These are phyloP conservation scores for Didymodactylos carnosus DNA, from an alignment of 2,888 invertebrate species.

Conservation along the genomic window DNA sequence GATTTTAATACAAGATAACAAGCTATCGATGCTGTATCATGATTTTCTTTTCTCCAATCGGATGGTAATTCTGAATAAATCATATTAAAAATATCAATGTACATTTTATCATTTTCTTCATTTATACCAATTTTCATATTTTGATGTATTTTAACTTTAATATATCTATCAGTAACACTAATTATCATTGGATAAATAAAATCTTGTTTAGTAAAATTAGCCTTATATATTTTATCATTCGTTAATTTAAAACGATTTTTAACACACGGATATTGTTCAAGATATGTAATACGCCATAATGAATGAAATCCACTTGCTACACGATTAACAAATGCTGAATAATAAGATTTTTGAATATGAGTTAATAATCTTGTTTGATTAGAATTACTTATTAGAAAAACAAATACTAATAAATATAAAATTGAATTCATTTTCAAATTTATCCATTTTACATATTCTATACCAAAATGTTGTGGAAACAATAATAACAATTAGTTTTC, in stretches of 20 bases:
- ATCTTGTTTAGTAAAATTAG: not conserved
- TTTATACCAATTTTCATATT: too few species aligned
- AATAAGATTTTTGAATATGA: too few species aligned
- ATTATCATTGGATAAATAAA: not conserved
- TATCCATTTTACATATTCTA: not conserved
- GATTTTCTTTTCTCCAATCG: not conserved
- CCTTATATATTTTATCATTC: not conserved
- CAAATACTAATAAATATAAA: not conserved
- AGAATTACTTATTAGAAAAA: too few species aligned
- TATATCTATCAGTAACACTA: not conserved
- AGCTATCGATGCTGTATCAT: not conserved
- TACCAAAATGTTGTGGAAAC: too few species aligned
- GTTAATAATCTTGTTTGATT: too few species aligned
- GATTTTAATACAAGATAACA: not conserved
- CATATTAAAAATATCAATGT: not conserved
- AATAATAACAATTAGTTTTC: too few species aligned
- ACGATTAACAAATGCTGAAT: not conserved
- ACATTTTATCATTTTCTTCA: too few species aligned
- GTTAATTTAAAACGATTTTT: constrained; percentile 1
- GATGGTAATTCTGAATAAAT: not conserved
- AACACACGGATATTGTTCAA: not conserved
- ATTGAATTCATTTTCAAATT: not conserved
- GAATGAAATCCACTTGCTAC: not conserved
- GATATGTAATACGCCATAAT: not conserved
- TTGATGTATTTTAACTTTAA: too few species aligned